Conservation (phyloP, 2,888 invertebrate genomes). For the Acanthosepion esculentum region DNA sequence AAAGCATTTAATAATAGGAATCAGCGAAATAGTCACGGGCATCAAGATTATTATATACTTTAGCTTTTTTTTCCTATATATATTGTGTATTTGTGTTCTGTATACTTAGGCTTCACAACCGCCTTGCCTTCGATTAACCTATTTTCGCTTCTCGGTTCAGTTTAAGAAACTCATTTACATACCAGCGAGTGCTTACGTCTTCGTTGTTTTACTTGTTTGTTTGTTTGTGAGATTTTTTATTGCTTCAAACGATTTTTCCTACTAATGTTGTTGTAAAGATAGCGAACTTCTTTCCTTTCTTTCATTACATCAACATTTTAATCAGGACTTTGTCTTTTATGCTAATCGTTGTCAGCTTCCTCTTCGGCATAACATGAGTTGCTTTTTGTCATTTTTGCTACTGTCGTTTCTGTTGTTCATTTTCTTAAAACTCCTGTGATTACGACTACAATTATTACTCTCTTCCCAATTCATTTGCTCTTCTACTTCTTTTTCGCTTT, state of each 20-base stretch:
- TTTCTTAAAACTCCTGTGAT: too few species aligned
- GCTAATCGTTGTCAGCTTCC: neutral
- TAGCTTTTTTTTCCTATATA: neutral
- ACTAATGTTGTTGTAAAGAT: neutral
- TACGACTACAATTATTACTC: too few species aligned
- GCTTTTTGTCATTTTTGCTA: neutral
- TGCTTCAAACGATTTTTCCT: neutral
- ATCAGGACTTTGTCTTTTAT: too few species aligned
- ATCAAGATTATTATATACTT: neutral
- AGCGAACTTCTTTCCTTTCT: too few species aligned
- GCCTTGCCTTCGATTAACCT: neutral
- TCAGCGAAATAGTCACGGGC: neutral
- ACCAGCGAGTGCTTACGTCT: neutral
- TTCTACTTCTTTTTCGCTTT: neutral
- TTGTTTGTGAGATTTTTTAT: neutral
- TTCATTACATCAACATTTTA: too few species aligned
- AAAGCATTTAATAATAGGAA: neutral
- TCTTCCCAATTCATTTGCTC: too few species aligned
- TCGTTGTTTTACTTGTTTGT: neutral
- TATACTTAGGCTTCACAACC: neutral
- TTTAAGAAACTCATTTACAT: neutral
- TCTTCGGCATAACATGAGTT: neutral
- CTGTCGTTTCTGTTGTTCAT: neutral
- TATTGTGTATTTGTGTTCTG: neutral
- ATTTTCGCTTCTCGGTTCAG: neutral